Evolutionary conservation across 2,797 vertebrate genomes (phyloP).

Genomic region (Pipistrellus nathusii): DNA sequence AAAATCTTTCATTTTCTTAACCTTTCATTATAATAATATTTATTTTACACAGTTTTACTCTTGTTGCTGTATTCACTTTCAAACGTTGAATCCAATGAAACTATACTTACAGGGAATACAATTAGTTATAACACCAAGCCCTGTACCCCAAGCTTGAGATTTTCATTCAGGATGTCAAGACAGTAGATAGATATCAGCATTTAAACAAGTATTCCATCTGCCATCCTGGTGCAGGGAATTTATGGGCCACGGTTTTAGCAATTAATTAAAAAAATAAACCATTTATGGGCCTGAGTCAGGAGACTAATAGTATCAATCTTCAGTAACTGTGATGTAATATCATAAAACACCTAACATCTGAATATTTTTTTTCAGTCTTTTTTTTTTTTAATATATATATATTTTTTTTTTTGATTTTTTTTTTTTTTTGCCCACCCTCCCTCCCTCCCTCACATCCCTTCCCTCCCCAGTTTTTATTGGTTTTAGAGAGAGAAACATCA

Average conservation of each 20-base stretch:
- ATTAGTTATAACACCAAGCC: not conserved
- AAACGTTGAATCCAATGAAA: conserved; percentile 32
- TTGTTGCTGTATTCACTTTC: not conserved
- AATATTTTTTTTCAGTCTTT: too few species aligned
- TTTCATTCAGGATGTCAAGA: not conserved
- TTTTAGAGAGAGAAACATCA: not conserved
- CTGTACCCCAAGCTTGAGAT: not conserved
- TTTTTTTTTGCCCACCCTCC: too few species aligned
- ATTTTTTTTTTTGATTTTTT: too few species aligned
- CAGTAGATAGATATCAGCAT: not conserved
- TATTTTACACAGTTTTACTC: not conserved
- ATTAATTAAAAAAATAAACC: not conserved
- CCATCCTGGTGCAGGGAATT: not conserved
- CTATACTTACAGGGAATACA: not conserved
- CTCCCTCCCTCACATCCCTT: too few species aligned
- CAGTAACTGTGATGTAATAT: conserved; percentile 51
- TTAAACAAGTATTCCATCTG: not conserved
- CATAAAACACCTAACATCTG: conserved; percentile 63
- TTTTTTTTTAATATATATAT: too few species aligned
- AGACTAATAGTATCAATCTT: not conserved
- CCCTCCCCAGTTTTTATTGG: not conserved
- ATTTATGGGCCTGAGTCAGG: not conserved
- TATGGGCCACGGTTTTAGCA: not conserved
- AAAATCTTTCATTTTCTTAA: conserved; percentile 4
- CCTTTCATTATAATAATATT: not conserved